These are phyloP conservation scores for Epirrhoe tristata DNA, from an alignment of 2,888 invertebrate species.

Conservation along the genomic window DNA sequence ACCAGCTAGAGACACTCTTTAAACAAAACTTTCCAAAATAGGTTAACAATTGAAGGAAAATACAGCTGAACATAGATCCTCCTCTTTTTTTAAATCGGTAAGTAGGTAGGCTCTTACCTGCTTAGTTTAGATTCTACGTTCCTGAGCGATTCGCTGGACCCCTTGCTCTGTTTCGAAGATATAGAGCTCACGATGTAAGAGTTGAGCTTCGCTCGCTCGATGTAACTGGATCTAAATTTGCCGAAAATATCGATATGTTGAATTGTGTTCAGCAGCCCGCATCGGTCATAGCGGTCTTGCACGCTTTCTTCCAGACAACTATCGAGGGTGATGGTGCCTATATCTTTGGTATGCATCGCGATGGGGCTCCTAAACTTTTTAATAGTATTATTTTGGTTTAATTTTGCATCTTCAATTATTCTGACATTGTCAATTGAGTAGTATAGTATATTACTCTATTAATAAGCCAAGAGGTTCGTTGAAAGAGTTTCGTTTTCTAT, in stretches of 20 bases:
- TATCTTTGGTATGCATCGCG: constrained; percentile 19
- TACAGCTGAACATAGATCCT: too few relatives aligned
- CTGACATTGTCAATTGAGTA: not conserved
- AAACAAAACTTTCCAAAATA: too few relatives aligned
- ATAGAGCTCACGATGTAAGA: constrained; percentile 43
- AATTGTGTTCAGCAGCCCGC: constrained; percentile 51
- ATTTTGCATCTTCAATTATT: constrained; percentile 6
- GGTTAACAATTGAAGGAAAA: too few relatives aligned
- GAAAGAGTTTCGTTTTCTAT: too few relatives aligned
- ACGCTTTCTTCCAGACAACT: constrained; percentile 30
- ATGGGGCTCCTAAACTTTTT: constrained; percentile 13
- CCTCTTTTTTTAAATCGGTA: too few relatives aligned
- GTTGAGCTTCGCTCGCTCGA: constrained; percentile 29
- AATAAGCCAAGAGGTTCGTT: not conserved
- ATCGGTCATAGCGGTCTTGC: constrained; percentile 50
- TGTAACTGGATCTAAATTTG: constrained; percentile 45
- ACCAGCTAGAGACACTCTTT: too few relatives aligned
- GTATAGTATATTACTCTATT: too few relatives aligned
- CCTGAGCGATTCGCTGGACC: constrained; percentile 7
- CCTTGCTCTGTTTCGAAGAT: constrained; percentile 40
- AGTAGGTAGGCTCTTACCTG: constrained; percentile 14
- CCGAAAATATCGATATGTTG: constrained; percentile 65
- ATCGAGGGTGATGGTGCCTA: constrained; percentile 26
- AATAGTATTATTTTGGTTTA: not conserved
- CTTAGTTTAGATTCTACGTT: constrained; percentile 47